Percentiles rank a stretch among this genome's conserved stretches.
phyloP scores from a whole-genome alignment of 2,113 vertebrate genomes.

The Spea bombifrons region DNA sequence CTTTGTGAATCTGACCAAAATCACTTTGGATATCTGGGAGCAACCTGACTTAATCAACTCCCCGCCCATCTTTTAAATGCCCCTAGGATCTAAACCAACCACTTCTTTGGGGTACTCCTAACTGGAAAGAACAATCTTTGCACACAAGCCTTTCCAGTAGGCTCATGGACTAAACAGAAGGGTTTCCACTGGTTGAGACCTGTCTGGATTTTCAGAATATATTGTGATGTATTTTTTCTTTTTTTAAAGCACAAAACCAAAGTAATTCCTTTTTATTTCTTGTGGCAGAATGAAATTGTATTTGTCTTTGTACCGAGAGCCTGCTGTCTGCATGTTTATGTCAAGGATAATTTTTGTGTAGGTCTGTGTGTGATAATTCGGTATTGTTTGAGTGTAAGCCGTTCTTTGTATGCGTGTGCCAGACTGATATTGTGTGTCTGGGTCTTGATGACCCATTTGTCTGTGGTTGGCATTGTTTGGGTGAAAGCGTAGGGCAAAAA shows the following conservation, averaged over 20 bases:
- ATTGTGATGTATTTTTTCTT: conserved; percentile 16
- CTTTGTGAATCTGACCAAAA: conserved; percentile 73
- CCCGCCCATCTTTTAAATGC: not conserved
- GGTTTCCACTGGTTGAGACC: conserved; percentile 11
- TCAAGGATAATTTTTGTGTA: no score
- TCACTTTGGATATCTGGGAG: conserved; percentile 69
- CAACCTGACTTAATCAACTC: conserved; percentile 60
- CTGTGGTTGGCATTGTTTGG: conserved; percentile 27
- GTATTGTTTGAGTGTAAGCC: not conserved
- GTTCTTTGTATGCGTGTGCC: not conserved
- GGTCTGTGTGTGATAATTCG: not conserved
- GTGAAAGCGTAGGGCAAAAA: not conserved
- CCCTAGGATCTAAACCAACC: not conserved
- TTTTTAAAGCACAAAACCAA: conserved; percentile 44
- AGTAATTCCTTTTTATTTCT: conserved; percentile 35
- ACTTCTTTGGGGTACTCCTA: not conserved
- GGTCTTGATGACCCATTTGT: not conserved
- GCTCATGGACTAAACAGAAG: conserved; percentile 27
- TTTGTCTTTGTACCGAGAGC: not conserved
- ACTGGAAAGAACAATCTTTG: not conserved
- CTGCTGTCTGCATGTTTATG: no score
- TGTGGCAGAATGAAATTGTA: not conserved
- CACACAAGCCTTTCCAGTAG: not conserved
- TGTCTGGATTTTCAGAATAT: conserved; percentile 7
- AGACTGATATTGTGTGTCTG: not conserved